A percentile compares a stretch with the other conserved stretches of the same genome.
phyloP scores from a whole-genome alignment of 2,888 invertebrate genomes.

The Nephrotoma appendiculata region DNA sequence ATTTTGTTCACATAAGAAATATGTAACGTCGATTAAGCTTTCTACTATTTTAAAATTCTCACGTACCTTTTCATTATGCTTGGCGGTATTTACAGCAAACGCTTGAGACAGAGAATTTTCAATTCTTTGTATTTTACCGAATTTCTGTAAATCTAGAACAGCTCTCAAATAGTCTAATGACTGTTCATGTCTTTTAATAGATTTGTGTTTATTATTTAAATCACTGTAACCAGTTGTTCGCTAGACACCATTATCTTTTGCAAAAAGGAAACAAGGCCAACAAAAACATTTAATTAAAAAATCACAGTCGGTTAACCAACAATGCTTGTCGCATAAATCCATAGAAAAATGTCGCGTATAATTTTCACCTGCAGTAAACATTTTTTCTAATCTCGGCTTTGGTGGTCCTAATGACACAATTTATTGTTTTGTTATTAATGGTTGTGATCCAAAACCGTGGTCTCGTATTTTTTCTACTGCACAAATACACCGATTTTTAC shows the following conservation, averaged over 20 bases:
- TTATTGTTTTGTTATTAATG: too few species aligned
- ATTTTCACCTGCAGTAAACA: neutral
- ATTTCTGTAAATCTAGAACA: neutral
- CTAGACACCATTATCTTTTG: neutral
- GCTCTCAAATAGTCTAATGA: neutral
- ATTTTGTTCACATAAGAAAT: neutral
- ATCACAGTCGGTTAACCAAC: neutral
- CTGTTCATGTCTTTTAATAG: neutral
- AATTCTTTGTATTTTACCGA: neutral
- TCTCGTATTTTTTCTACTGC: too few species aligned
- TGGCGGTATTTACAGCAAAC: neutral
- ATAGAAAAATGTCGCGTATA: neutral
- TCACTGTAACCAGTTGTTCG: neutral
- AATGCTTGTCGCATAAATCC: neutral
- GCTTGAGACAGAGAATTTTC: neutral
- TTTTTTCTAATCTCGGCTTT: neutral
- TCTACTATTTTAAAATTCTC: neutral
- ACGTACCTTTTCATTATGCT: neutral
- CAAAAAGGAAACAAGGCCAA: neutral
- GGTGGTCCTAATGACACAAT: neutral
- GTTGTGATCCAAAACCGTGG: too few species aligned
- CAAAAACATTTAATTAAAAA: neutral
- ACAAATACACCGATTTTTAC: too few species aligned
- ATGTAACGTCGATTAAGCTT: neutral
- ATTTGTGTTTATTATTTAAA: neutral